A percentile compares a stretch with the other conserved stretches of the same genome.
Conservation (phyloP, 1,140 invertebrate species). For the Cyclargus thomasi region DNA sequence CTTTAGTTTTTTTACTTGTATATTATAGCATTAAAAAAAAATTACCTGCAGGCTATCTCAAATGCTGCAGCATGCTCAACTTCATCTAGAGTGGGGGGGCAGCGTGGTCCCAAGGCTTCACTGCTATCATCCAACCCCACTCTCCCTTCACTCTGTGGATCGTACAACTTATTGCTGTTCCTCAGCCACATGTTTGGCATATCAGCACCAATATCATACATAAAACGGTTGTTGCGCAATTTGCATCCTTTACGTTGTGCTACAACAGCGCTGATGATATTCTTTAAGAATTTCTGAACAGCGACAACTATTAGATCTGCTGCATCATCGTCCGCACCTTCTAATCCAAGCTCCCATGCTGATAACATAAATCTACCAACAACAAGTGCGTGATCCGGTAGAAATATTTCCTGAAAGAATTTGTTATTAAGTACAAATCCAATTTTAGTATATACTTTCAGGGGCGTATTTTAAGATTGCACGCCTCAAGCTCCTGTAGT, state of each 20-base stretch:
- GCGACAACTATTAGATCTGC: slow-evolving; percentile 84
- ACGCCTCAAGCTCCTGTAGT: too few relatives aligned
- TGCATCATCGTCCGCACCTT: slow-evolving; percentile 85
- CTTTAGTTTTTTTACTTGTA: too few relatives aligned
- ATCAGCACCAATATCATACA: slow-evolving; percentile 83
- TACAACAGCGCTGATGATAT: slow-evolving; percentile 83
- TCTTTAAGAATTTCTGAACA: slow-evolving; percentile 83
- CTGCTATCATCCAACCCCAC: slow-evolving; percentile 71
- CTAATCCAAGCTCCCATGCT: slow-evolving; percentile 88
- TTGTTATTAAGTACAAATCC: too few relatives aligned
- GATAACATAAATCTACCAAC: slow-evolving; percentile 86
- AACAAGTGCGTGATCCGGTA: slow-evolving; percentile 86
- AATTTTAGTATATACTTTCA: too few relatives aligned
- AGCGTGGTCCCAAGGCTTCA: slow-evolving; percentile 63
- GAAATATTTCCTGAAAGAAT: slow-evolving; percentile 78
- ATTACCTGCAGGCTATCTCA: slow-evolving; percentile 69
- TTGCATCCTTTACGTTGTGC: slow-evolving; percentile 84
- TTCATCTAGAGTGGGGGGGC: slow-evolving; percentile 72
- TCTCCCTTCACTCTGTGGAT: slow-evolving; percentile 65
- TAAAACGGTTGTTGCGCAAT: slow-evolving; percentile 79
- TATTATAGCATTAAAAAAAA: neutral
- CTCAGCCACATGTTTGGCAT: slow-evolving; percentile 83
- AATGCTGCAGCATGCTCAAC: slow-evolving; percentile 63
- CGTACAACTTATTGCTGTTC: slow-evolving; percentile 73
- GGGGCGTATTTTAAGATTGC: too few relatives aligned